Percentiles rank a stretch among this genome's conserved stretches.
phyloP scores from a whole-genome alignment of 2,113 vertebrate species.

The Mixornis gularis region DNA sequence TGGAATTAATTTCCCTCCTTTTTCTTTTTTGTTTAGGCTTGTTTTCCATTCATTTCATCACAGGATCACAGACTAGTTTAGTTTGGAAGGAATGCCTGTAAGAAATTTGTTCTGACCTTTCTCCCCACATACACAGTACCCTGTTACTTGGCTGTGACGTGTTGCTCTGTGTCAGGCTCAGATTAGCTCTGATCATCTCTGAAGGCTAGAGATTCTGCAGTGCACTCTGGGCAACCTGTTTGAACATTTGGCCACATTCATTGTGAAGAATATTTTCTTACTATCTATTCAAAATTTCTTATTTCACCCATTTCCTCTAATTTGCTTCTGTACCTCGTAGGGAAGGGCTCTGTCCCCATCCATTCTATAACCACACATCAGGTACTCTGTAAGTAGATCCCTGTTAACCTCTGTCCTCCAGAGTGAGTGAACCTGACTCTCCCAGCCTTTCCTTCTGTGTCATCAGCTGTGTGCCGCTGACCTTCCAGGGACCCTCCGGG shows the following conservation, averaged over 20 bases:
- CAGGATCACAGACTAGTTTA: not conserved
- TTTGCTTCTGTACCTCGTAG: rapidly evolving
- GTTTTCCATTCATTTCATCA: not conserved
- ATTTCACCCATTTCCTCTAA: not conserved
- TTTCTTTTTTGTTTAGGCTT: not conserved
- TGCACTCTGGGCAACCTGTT: not conserved
- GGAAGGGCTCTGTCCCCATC: not conserved
- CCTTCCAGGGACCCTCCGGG: not conserved
- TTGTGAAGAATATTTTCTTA: not conserved
- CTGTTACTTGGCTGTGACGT: not conserved
- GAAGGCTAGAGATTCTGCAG: not conserved
- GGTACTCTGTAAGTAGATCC: not conserved
- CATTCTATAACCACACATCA: not conserved
- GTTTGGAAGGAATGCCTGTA: not conserved
- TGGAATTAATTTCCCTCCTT: not conserved
- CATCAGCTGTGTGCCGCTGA: not conserved
- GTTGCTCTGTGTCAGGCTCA: not conserved
- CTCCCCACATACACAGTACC: no score
- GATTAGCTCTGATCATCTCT: not conserved
- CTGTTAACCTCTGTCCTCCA: not conserved
- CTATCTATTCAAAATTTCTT: not conserved
- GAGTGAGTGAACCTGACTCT: rapidly evolving
- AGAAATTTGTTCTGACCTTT: not conserved
- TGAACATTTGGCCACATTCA: not conserved
- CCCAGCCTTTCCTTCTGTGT: not conserved